These are phyloP conservation scores for Antennarius maculatus DNA, from an alignment of 2,797 vertebrate species.

Conservation along the genomic window DNA sequence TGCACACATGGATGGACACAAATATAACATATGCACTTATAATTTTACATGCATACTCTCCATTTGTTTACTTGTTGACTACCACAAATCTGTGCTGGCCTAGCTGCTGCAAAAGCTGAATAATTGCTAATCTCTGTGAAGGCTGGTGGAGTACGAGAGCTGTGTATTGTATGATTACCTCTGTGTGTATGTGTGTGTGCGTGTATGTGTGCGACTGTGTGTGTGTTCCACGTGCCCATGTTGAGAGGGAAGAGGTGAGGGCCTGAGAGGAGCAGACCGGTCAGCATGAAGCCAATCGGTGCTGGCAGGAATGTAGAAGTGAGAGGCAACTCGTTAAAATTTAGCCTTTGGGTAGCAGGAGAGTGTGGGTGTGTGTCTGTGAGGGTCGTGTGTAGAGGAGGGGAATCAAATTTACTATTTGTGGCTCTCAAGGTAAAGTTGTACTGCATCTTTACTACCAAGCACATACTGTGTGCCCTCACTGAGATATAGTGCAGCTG, in stretches of 20 bases:
- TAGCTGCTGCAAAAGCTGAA: slow-evolving; percentile 69
- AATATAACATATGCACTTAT: slow-evolving; percentile 19
- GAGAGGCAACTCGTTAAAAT: slow-evolving; percentile 66
- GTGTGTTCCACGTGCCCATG: slow-evolving; percentile 42
- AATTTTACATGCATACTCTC: slow-evolving; percentile 32
- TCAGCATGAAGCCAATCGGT: slow-evolving; percentile 72
- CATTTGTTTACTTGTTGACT: slow-evolving; percentile 52
- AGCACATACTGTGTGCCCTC: background rate
- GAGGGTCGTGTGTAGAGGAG: slow-evolving; percentile 28
- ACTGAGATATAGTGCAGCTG: no score
- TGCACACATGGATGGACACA: slow-evolving; percentile 7
- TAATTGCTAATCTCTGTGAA: slow-evolving; percentile 69
- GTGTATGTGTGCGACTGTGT: slow-evolving; percentile 21
- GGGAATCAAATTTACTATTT: slow-evolving; percentile 18
- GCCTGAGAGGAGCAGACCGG: slow-evolving; percentile 42
- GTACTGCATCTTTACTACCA: background rate
- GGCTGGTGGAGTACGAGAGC: slow-evolving; percentile 49
- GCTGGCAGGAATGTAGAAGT: slow-evolving; percentile 69
- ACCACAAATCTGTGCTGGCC: slow-evolving; percentile 44
- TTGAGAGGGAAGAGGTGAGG: slow-evolving; percentile 42
- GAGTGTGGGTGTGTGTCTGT: slow-evolving; percentile 13
- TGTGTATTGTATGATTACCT: slow-evolving; percentile 39
- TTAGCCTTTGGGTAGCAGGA: slow-evolving; percentile 58
- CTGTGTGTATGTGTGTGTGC: slow-evolving; percentile 33
- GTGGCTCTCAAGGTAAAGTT: slow-evolving; percentile 9